Base-by-base conservation (phyloP, 2,797 vertebrate species). In the Arctocebus calabarensis region DNA sequence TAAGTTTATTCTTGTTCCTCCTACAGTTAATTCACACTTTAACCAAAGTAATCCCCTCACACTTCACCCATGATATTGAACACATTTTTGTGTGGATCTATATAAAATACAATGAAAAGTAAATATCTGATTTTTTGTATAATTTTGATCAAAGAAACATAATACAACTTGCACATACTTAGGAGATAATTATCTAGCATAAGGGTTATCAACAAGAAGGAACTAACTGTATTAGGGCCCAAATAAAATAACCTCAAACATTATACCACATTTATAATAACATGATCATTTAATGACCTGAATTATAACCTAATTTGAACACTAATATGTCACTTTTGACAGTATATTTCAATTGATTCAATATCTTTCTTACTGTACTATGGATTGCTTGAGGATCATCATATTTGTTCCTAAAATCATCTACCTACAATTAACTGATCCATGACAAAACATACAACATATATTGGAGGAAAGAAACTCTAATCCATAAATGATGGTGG, bases 261-360 rank as follows among this genome's bases (percentile, higher is more conserved):
- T n/a, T 68, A 43, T 27, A 37, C 37, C 40, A 90, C 40, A 66
- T 93, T 74, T 90, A 52, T 79, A 88, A 71, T 32, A 23, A 84
- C 55, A n/a, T 84, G 64, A 92, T 59, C 45, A 27, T 81, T 59
- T 32, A 66, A 12, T 84, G 43, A 84, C 62, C n/a, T 40, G n/a
- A 90, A 85, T 81, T 74, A 81, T 85, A 93, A 91, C 57, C 59
- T 82, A 66, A 86, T 91, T 82, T 52, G 59, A 40, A 19, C 34
- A 66, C 27, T 4, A 64, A 89, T 66, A n/a, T 66, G 32, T 66
- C 64, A n/a, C 64, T 66, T 16, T 66, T n/a, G 64, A 66, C 0
- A n/a, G 32, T 66, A n/a, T 7, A 66, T 66, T 66, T 66, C 64
- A 66, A 66, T n/a, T 66, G 64, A 66, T 66, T 66, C 17, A 40